Conservation (phyloP, 2,113 vertebrate species). For the Oreocharis arfaki region DNA sequence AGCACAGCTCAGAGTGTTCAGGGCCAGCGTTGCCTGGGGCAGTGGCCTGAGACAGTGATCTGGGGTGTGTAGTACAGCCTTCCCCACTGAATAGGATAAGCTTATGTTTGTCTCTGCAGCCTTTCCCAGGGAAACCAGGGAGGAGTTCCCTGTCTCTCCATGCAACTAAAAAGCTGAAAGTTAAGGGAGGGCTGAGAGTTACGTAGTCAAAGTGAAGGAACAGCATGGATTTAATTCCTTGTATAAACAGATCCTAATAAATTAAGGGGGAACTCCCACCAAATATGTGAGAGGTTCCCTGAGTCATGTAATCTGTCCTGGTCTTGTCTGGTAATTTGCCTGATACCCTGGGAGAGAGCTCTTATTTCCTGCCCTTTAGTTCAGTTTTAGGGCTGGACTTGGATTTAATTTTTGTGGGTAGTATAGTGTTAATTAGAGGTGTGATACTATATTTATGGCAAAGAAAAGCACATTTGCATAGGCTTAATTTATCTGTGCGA, state of each 20-base stretch:
- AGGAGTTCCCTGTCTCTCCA: rapidly evolving
- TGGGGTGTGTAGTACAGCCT: rapidly evolving
- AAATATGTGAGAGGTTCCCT: neutral
- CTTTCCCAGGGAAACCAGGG: neutral
- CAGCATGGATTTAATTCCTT: neutral
- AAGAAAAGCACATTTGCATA: neutral
- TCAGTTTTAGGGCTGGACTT: neutral
- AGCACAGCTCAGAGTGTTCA: neutral
- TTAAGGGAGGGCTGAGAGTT: neutral
- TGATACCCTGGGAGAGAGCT: neutral
- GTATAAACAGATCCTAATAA: neutral
- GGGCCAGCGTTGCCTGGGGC: rapidly evolving
- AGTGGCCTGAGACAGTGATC: neutral
- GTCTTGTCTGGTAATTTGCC: neutral
- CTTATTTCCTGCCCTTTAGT: neutral
- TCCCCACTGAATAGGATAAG: neutral
- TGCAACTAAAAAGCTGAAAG: neutral
- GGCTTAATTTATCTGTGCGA: neutral
- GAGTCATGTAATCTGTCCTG: neutral
- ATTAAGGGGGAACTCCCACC: neutral
- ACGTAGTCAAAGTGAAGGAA: neutral
- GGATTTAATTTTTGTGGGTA: neutral
- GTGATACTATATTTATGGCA: neutral
- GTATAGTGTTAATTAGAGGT: neutral
- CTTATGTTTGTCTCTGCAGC: neutral